These are phyloP conservation scores for Thera obeliscata DNA, from an alignment of 2,888 invertebrate species.

Conservation along the genomic window DNA sequence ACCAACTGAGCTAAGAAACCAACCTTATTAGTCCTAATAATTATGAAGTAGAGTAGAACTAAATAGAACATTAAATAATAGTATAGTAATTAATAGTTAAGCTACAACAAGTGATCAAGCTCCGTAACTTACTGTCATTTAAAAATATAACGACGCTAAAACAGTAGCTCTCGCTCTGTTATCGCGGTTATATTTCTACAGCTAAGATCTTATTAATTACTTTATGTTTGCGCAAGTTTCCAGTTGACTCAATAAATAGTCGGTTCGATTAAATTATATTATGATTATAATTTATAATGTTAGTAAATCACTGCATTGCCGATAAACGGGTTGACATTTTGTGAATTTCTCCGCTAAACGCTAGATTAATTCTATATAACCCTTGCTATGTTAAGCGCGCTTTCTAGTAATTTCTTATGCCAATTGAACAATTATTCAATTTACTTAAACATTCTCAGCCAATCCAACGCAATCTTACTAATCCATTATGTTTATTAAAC, in stretches of 20 bases:
- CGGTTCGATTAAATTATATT: conserved; percentile 36
- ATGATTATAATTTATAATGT: conserved; percentile 29
- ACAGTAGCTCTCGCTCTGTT: conserved; percentile 21
- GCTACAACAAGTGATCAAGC: too few relatives aligned
- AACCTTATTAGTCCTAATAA: too few relatives aligned
- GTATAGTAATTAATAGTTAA: too few relatives aligned
- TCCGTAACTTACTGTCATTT: conserved; percentile 1
- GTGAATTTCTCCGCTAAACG: conserved; percentile 29
- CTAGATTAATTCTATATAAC: conserved; percentile 27
- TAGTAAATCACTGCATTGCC: conserved; percentile 23
- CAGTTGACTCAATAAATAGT: conserved; percentile 38
- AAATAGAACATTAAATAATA: too few relatives aligned
- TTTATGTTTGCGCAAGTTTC: conserved; percentile 37
- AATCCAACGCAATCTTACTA: conserved; percentile 17
- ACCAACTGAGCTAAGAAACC: too few relatives aligned
- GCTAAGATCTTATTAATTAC: conserved; percentile 32
- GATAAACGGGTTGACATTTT: conserved; percentile 22
- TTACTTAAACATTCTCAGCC: conserved; percentile 20
- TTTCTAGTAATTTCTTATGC: conserved; percentile 33
- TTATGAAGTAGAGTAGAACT: too few relatives aligned
- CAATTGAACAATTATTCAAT: conserved; percentile 24
- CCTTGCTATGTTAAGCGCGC: conserved; percentile 22
- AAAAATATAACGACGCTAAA: conserved; percentile 15
- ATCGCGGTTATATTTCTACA: conserved; percentile 17
- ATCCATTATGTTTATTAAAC: not conserved